Base-by-base conservation (phyloP, 2,888 invertebrate genomes). In the Aricia artaxerxes region DNA sequence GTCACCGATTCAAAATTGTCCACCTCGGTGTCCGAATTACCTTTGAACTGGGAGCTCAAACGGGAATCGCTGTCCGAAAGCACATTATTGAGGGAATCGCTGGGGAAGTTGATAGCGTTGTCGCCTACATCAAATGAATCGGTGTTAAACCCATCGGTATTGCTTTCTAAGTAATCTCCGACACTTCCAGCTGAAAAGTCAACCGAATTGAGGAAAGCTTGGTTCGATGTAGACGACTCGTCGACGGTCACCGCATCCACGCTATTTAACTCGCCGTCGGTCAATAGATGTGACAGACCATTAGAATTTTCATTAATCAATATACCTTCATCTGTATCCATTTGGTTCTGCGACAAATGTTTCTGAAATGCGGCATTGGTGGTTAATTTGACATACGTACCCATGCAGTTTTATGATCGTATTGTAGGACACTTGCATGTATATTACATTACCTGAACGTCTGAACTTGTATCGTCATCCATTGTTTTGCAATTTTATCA, bases 311-410 rank as follows among this genome's bases (percentile, higher is more conserved):
- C 94, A 81, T 94, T 92, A 77, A 92, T 94, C 78, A 93, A 82
- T 16, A 93, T 92, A 1, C 93, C 93, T 83, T 94, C 94, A 80
- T 94, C 94, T 13, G 92, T 91, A 80, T 94, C 94, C 93, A 94
- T 93, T 11, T 88, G 89, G 38, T 87, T 90, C 57, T 92, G 92
- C 24, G 92, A 87, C 82, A 92, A 83, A 83, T 91, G 91, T 83
- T 93, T 94, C 94, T 94, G 87, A 60, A 82, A 82, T 61, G 80
- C 77, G 57, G 38, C 31, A 78, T 77, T 77, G 35, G 16, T 69
- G 69, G 69, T 69, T 69, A 69, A 16, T 35, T 13, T 69, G 69
- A 69, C 69, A 35, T 35, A 69, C 13, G 11, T 69, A 35, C 35
- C 35, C 69, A 69, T 69, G 69, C 69, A 69, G 35, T 13, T 5